Base-by-base conservation (phyloP, 2,113 vertebrate species). In the Ameiurus melas region DNA sequence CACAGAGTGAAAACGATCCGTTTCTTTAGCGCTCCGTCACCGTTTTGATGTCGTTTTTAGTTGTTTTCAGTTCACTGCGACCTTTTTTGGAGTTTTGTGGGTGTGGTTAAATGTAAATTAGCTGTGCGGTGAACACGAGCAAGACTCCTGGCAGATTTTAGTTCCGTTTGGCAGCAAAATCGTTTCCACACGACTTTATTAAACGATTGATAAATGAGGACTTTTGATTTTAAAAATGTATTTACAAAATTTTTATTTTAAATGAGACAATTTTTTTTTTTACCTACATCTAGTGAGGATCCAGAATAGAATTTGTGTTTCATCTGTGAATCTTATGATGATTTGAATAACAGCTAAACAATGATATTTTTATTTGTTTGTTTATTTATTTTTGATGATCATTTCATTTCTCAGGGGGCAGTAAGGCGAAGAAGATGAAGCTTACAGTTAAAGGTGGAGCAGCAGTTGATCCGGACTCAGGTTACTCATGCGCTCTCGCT, bases 371-470 rank as follows among this genome's bases (percentile, higher is more conserved):
- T 47, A 47, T 43, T 75, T 75, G 3, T 43, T 10, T 43, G 8
- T 51, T 51, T 51, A 10, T 10, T 10, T 10, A 39, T 75, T 43
- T 25, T 25, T 81, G 25, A 3, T 13, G 8, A 0, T 13, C 14
- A 10, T 86, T 62, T 71, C 1, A 3, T 88, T 77, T 90, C 66
- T 16, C 92, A 99, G 98, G 96, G 90, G 89, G 95, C 51, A 97
- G 95, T 94, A 99, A 99, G 92, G 93, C 96, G 86, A 99, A 99
- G 94, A 99, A 97, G 92, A 97, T 99, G 97, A 99, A 99, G 83
- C 92, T 99, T 73, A 99, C 98, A 0, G 98, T 99, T 27, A 99
- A 99, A 95, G 98, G 98, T 90, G 98, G 98, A 92, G 98, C 98
- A 33, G 98, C 98, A 16, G 97, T 99, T 36, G 98, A 99, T 89